Percentiles rank a stretch among this genome's conserved stretches.
Evolutionary conservation across 2,113 vertebrate genomes (phyloP).

Genomic region (Osmerus mordax): DNA sequence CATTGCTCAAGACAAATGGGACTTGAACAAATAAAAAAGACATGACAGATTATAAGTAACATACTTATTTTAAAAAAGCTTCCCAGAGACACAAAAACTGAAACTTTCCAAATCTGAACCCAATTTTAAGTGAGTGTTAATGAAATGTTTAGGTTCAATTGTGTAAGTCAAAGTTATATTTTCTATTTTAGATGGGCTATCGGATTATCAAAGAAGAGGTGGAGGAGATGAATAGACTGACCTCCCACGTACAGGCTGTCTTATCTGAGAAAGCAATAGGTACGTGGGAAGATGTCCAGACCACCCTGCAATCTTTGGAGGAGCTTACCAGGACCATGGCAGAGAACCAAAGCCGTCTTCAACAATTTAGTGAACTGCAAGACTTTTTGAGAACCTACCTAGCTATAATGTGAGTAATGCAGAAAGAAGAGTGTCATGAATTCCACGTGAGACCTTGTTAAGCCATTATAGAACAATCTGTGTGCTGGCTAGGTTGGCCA

Average conservation of each 20-base stretch:
- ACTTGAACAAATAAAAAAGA: neutral
- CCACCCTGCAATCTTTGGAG: constrained; percentile 54
- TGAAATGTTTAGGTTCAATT: neutral
- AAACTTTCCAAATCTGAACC: too few relatives aligned
- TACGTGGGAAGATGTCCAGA: constrained; percentile 32
- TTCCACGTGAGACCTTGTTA: constrained; percentile 1
- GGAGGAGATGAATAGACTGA: constrained; percentile 54
- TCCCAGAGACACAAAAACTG: too few relatives aligned
- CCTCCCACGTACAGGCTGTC: constrained; percentile 31
- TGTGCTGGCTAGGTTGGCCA: neutral
- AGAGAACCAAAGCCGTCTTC: constrained; percentile 44
- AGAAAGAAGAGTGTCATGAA: neutral
- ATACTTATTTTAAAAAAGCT: neutral
- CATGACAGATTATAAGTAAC: neutral
- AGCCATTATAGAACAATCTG: neutral
- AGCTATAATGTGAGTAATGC: constrained; percentile 71
- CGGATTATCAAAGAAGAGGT: constrained; percentile 44
- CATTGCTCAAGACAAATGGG: neutral
- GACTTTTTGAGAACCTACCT: constrained; percentile 71
- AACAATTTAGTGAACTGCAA: constrained; percentile 52
- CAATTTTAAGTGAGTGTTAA: neutral
- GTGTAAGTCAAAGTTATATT: neutral
- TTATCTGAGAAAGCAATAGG: constrained; percentile 18
- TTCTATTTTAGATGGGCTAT: constrained; percentile 26
- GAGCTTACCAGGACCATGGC: constrained; percentile 48